Evolutionary conservation across 64 coral and sea anemone species (phyloP), one percentile per base, ranked within the genome.

Genomic region (Pocillopora verrucosa): DNA sequence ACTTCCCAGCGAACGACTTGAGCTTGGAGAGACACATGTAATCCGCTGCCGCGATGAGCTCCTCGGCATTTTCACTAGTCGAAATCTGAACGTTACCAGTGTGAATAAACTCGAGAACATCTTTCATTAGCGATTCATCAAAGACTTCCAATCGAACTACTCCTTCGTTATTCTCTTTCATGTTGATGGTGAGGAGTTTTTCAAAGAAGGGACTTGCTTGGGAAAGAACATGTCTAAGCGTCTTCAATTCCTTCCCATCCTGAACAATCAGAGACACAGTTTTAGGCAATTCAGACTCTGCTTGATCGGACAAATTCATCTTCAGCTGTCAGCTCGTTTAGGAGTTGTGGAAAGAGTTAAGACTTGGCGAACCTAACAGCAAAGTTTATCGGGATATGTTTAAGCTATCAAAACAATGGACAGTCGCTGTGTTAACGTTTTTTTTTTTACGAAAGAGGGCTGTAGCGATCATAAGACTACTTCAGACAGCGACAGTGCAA

Each of bases 1-100:
- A 75, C 51, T 91, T 69, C 1, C 72, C 35, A 41, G 80, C 80
- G 17, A 81, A 58, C 2, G 83, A 57, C 76, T 84, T 91, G 1
- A 84, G 80, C 6, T 84, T 73, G 20, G 89, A 84, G n/a, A 91
- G 60, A 22, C 72, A 51, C 45, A 84, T 73, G 76, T 75, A 84
- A 82, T 84, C 79, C 4, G 75, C 72, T 17, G 57, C 68, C 60
- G 73, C 80, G 0, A 84, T 72, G 36, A 91, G 73, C 22, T 91
- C 73, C 59, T 84, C 79, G 15, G 80, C 89, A 16, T 59, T 83
- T 13, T 70, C 58, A 13, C 57, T 37, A 63, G 30, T 56, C 22
- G 58, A 20, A 61, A 80, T 80, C 57, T 60, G 20, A 60, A 80
- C 78, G 24, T 20, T 77, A 4, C 75, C 38, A 58, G 38, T 58